Base-by-base conservation (phyloP, 1,140 invertebrate species). In the Drosophila tsacasi region DNA sequence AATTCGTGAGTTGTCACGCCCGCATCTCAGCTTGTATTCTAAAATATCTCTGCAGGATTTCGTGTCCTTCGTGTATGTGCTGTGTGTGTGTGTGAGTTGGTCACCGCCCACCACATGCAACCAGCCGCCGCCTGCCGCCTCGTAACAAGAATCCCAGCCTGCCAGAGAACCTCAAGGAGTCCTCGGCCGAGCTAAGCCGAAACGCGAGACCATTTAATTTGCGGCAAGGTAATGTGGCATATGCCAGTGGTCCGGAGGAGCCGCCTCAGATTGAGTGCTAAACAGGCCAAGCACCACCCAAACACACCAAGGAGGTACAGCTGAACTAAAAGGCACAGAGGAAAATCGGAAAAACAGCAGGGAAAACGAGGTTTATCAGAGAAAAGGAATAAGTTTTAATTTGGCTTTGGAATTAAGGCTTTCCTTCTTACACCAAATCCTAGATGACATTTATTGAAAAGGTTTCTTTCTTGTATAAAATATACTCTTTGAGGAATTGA, bases 161-260 rank as follows among this genome's bases (percentile, higher is more conserved):
- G 44, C 19, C 25, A 39, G n/a, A 30, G 42, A 10, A 64, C 52
- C 32, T 55, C 54, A 39, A 57, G 62, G 15, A 68, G 19, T 54
- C 27, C 61, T 23, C 35, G 39, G 1, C 25, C 25, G 60, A 68
- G 39, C 61, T 25, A 46, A 69, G 71, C 60, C 64, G 46, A 49
- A 84, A 84, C 84, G 81, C 82, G 67, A 86, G 85, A 74, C 76
- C 82, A 85, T 90, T 91, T 90, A 90, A 90, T 90, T 90, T 90
- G 85, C 81, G 84, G 81, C 76, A 76, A 90, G 86, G 85, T 82
- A 90, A 91, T 90, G 86, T 77, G 85, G 81, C 85, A 90, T 91
- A 89, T 76, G 69, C 62, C 58, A 73, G 54, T 35, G 68, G 68
- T 52, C 15, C 25, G 67, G 37, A 73, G 68, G 69, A 73, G 67